phyloP scores from a whole-genome alignment of 1,140 invertebrate species.

The Bombyx mandarina region DNA sequence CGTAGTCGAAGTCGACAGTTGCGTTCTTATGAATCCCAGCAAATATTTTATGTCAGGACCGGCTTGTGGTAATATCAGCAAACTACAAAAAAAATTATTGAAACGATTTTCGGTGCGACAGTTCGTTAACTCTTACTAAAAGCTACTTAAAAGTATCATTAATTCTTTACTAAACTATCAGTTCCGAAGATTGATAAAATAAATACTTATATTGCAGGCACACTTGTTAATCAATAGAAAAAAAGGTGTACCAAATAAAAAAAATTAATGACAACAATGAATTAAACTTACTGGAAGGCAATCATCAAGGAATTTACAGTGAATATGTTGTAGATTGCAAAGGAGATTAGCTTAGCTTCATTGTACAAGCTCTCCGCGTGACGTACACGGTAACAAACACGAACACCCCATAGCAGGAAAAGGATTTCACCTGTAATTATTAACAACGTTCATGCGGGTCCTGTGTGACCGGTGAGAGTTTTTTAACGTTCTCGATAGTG shows the following conservation, averaged over 20 bases:
- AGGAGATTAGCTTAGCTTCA: slow-evolving; percentile 91
- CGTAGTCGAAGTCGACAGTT: slow-evolving; percentile 88
- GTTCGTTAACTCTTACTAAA: too few species aligned
- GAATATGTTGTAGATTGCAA: slow-evolving; percentile 95
- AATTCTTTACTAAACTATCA: too few species aligned
- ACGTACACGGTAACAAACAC: slow-evolving; percentile 90
- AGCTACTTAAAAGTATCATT: too few species aligned
- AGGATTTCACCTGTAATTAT: slow-evolving; percentile 83
- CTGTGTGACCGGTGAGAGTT: too few species aligned
- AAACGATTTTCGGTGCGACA: too few species aligned
- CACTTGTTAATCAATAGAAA: too few species aligned
- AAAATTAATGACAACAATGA: not conserved
- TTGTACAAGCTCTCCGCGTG: slow-evolving; percentile 94
- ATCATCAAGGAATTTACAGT: slow-evolving; percentile 92
- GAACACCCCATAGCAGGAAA: slow-evolving; percentile 91
- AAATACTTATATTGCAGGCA: too few species aligned
- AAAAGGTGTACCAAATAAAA: too few species aligned
- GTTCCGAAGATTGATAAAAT: too few species aligned
- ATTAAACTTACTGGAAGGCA: slow-evolving; percentile 86
- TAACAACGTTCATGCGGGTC: not conserved
- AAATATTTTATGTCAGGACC: slow-evolving; percentile 92
- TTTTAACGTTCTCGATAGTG: too few species aligned
- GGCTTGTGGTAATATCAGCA: slow-evolving; percentile 86
- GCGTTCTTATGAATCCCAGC: slow-evolving; percentile 88
- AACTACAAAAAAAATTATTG: slow-evolving; percentile 70